Evolutionary conservation across 2,888 invertebrate genomes (phyloP).

Genomic region (Xestoiulus laeticollis): DNA sequence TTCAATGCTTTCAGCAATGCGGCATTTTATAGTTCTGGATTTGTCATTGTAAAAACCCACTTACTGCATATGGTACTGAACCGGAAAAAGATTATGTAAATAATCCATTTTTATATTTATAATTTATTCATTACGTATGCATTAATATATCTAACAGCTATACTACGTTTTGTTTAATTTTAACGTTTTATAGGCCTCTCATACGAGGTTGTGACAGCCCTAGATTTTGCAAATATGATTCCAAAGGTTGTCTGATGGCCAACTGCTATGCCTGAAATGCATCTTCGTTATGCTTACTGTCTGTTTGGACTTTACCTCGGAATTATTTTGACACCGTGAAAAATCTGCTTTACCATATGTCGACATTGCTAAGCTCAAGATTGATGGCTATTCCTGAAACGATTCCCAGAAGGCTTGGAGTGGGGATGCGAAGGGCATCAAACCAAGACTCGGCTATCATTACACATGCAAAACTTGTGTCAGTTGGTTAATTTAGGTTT

Average conservation of each 20-base stretch:
- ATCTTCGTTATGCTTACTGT: constrained; percentile 20
- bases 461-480: background rate
- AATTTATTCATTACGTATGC: background rate
- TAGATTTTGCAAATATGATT: background rate
- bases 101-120: background rate
- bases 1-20: too few relatives aligned
- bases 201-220: background rate
- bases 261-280: background rate
- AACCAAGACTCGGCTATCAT: background rate
- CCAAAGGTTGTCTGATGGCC: background rate
- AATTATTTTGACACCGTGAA: constrained; percentile 3
- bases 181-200: background rate
- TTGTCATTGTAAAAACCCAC: too few relatives aligned
- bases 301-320: constrained; percentile 15
- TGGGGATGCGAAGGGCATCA: background rate
- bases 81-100: background rate
- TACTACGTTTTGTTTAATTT: background rate
- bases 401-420: background rate
- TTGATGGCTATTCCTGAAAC: background rate
- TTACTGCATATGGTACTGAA: background rate
- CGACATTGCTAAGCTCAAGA: constrained; percentile 23
- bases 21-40: too few relatives aligned
- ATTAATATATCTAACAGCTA: background rate
- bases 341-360: constrained; percentile 7
- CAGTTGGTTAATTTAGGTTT: background rate